Evolutionary conservation across 2,797 vertebrate genomes (phyloP).

Genomic region (Heterohyrax brucei): DNA sequence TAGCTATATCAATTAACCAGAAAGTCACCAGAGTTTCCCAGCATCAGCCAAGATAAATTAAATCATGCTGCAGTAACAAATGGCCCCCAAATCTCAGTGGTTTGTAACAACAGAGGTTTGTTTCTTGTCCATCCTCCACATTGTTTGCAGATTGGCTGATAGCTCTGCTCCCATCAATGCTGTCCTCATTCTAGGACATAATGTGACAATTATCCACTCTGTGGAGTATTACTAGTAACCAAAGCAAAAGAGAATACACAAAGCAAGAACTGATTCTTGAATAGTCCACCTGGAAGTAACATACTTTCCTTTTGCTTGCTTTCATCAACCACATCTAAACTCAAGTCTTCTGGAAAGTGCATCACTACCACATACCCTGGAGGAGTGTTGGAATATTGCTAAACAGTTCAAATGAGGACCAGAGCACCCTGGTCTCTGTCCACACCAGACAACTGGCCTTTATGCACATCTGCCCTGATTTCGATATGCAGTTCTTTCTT

Average conservation of each 20-base stretch:
- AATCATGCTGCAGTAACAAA: not conserved
- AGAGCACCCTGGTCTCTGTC: not conserved
- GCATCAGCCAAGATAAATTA: not conserved
- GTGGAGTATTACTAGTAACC: not conserved
- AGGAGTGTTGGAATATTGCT: not conserved
- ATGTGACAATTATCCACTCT: not conserved
- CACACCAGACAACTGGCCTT: not conserved
- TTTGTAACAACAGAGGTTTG: not conserved
- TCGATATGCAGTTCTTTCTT: slow-evolving; percentile 2
- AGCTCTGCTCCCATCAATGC: not conserved
- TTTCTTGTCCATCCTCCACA: not conserved
- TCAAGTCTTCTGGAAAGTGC: not conserved
- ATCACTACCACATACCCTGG: not conserved
- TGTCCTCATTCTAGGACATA: not conserved
- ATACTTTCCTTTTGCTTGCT: not conserved
- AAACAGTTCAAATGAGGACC: not conserved
- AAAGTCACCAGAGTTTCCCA: too few relatives aligned
- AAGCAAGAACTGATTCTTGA: not conserved
- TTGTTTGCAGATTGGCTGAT: not conserved
- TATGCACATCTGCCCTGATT: not conserved
- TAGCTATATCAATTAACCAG: too few relatives aligned
- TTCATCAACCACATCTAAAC: not conserved
- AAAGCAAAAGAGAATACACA: not conserved
- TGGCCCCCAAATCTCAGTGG: not conserved
- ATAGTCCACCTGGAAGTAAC: slow-evolving; percentile 7